Conservation (phyloP, 2,797 vertebrate species). For the Phataginus tricuspis region DNA sequence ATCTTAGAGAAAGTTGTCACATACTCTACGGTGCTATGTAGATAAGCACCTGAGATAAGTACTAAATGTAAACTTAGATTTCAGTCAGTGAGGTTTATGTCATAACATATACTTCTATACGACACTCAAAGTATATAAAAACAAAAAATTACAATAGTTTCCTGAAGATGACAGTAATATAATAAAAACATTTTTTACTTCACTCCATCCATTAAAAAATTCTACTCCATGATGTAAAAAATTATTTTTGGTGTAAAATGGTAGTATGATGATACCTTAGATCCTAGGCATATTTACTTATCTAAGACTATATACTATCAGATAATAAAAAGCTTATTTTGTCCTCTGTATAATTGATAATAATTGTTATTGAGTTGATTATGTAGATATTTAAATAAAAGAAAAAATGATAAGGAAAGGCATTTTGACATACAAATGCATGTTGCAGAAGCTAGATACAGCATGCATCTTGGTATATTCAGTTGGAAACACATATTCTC, state of each 20-base stretch:
- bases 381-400: neutral
- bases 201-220: conserved; percentile 16
- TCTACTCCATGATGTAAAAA: neutral
- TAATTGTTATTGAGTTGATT: neutral
- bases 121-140: neutral
- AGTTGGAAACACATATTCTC: neutral
- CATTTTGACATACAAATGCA: neutral
- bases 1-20: neutral
- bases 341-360: neutral
- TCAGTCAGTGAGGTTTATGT: conserved; percentile 6
- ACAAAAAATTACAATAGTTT: neutral
- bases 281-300: neutral
- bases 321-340: conserved; percentile 3
- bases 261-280: neutral
- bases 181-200: conserved; percentile 15
- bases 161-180: neutral
- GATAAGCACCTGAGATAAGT: neutral
- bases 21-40: neutral
- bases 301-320: neutral
- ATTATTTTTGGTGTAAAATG: conserved; percentile 1
- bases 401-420: neutral
- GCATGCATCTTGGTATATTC: neutral
- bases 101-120: neutral
- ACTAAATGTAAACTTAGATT: conserved; percentile 18
- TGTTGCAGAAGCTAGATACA: neutral